phyloP scores from a whole-genome alignment of 1,140 invertebrate genomes.

The Luehdorfia chinensis region DNA sequence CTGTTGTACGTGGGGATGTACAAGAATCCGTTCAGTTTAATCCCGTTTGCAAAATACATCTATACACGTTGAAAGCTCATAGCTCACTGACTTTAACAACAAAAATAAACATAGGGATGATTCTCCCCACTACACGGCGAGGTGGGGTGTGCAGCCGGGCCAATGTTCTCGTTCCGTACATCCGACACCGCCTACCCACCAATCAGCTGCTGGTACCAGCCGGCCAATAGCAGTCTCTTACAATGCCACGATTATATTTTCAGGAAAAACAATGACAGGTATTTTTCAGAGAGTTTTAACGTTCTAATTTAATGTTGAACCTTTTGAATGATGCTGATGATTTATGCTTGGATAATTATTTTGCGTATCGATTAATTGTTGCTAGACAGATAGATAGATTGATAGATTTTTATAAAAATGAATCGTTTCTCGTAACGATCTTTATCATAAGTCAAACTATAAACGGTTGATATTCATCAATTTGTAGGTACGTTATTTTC shows the following conservation, averaged over 20 bases:
- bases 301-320: too few species aligned
- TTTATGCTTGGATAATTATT: background rate
- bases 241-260: constrained; percentile 44
- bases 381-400: too few species aligned
- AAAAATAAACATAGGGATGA: constrained; percentile 72
- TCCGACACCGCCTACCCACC: constrained; percentile 46
- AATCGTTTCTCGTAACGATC: too few species aligned
- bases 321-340: too few species aligned
- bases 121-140: constrained; percentile 36
- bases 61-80: constrained; percentile 46
- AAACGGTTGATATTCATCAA: too few species aligned
- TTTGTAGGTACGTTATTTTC: too few species aligned
- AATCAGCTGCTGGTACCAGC: constrained; percentile 29
- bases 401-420: too few species aligned
- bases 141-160: constrained; percentile 31
- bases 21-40: constrained; percentile 1
- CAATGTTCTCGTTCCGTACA: constrained; percentile 30
- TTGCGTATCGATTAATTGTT: background rate
- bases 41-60: constrained; percentile 4
- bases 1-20: background rate
- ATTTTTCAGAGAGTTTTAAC: too few species aligned
- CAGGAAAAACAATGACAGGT: constrained; percentile 47
- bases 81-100: constrained; percentile 66
- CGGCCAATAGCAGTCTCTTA: constrained; percentile 39
- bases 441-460: too few species aligned